Evolutionary conservation across 2,797 vertebrate genomes (phyloP).

Genomic region (Silurus lanzhouensis): DNA sequence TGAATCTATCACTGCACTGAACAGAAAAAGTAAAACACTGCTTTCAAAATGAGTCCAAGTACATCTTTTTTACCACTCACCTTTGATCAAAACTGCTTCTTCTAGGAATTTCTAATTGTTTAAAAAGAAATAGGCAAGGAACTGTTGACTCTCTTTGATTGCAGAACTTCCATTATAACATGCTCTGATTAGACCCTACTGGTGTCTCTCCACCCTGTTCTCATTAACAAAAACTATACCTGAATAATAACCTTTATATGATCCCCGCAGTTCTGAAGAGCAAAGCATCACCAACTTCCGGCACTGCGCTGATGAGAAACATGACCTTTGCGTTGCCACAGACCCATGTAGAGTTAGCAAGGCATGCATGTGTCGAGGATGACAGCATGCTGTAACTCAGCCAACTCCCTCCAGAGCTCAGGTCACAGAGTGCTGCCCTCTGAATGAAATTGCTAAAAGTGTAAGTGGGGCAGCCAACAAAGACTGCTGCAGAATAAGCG

Average conservation of each 20-base stretch:
- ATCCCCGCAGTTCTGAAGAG: conserved; percentile 25
- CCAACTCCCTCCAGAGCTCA: conserved; percentile 19
- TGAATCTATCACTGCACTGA: not conserved
- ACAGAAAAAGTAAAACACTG: not conserved
- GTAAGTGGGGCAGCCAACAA: conserved; percentile 35
- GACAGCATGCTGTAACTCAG: conserved; percentile 30
- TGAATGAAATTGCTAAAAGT: conserved; percentile 43
- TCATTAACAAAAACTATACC: conserved; percentile 28
- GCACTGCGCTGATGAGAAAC: conserved; percentile 44
- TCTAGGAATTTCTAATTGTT: not conserved
- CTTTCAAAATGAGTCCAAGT: not conserved
- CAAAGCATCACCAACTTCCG: not conserved
- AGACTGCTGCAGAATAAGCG: conserved; percentile 19
- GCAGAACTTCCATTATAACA: conserved; percentile 27
- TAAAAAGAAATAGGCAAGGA: not conserved
- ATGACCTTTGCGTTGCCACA: conserved; percentile 39
- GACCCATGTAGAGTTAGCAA: conserved; percentile 25
- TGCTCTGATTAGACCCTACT: conserved; percentile 37
- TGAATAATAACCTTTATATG: conserved; percentile 41
- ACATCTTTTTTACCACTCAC: not conserved
- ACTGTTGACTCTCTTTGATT: conserved; percentile 15
- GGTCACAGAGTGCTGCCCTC: conserved; percentile 42
- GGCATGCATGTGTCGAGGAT: conserved; percentile 39
- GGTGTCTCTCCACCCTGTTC: conserved; percentile 19
- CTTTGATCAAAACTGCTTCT: not conserved